These are phyloP conservation scores for Cheirogaleus major DNA, from an alignment of 2,797 vertebrate genomes.

Conservation along the genomic window DNA sequence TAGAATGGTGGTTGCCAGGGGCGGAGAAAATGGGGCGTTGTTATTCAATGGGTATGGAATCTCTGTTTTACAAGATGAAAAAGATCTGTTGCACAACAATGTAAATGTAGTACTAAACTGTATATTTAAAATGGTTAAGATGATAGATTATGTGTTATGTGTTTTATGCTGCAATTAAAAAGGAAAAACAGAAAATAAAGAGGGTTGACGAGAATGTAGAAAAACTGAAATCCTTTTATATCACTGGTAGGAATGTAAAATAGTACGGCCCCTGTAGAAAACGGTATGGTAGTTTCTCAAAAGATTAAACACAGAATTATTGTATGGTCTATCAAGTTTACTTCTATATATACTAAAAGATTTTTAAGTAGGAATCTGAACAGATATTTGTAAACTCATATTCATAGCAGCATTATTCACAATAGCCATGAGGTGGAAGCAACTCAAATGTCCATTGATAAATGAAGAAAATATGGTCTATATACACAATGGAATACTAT, in stretches of 20 bases:
- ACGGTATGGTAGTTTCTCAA: not conserved
- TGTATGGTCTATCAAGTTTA: not conserved
- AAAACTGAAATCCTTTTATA: not conserved
- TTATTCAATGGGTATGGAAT: not conserved
- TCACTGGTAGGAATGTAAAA: not conserved
- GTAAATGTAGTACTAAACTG: not conserved
- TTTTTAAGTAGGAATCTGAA: not conserved
- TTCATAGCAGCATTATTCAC: not conserved
- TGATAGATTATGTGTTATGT: not conserved
- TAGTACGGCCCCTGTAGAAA: not conserved
- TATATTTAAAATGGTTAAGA: not conserved
- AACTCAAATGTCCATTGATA: not conserved
- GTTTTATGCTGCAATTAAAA: not conserved
- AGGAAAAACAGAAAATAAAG: not conserved
- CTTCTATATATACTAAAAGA: not conserved
- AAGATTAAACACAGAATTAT: conserved; percentile 12
- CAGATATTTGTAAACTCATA: not conserved
- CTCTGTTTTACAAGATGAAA: not conserved
- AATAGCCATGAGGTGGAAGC: not conserved
- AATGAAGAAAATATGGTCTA: not conserved
- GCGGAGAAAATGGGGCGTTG: not conserved
- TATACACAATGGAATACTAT: not conserved
- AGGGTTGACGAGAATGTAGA: not conserved
- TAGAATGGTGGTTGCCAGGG: not conserved
- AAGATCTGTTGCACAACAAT: not conserved